Evolutionary conservation across 2,888 invertebrate genomes (phyloP), one percentile per base, ranked within the genome.

Genomic region (Oxytorus armatus): DNA sequence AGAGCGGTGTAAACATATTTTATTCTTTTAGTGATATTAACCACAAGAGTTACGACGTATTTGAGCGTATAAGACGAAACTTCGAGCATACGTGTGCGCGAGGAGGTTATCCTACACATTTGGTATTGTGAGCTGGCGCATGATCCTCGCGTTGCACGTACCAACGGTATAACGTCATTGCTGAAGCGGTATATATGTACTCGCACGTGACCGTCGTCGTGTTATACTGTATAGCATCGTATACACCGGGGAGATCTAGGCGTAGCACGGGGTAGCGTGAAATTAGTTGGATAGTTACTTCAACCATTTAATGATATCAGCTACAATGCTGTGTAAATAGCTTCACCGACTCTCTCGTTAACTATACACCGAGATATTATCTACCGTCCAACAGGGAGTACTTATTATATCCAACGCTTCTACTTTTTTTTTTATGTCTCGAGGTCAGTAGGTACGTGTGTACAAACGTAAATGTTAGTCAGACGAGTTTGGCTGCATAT

Each of bases 261-360:
- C 72, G 44, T 59, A 55, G 29, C 36, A 36, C 55, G 65, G 69
- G 65, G 59, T 69, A 70, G 65, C 74, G 51, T 51, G 79, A 75
- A 75, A 79, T 79, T 79, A 79, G 75, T 70, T 75, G 79, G 63
- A 79, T 47, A 79, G 65, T 79, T 79, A 75, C 65, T 76, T 59
- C 70, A 59, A 59, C 70, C 75, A 79, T 76, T 79, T 79, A 79
- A 79, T 76, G 79, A 65, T 79, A 79, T 75, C 79, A 70, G 79
- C 76, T 33, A 76, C 79, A 76, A 79, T 59, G 65, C 70, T 42
- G 59, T 59, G 75, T 70, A 66, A n/a, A 76, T 79, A 70, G 49
- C 65, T 77, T 59, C 72, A 72, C 57, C 72, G 42, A 59, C 72
- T 59, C 72, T 72, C 59, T n/a, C n/a, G n/a, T 57, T 66, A 70